Evolutionary conservation across 1,140 invertebrate species (phyloP), one percentile per base, ranked within the genome.

Genomic region (Drosophila lowei): DNA sequence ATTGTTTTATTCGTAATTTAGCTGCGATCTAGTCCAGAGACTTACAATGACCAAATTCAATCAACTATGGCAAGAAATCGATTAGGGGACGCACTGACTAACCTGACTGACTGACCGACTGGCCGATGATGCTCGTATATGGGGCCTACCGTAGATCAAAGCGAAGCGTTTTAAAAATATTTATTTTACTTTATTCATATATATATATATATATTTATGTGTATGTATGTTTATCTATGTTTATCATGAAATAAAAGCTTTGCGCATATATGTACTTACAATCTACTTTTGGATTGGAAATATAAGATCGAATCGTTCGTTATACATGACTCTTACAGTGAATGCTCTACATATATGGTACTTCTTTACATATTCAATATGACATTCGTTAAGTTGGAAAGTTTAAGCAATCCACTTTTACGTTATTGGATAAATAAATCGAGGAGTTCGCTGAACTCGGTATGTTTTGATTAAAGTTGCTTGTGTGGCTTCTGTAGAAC

Each of bases 141-240:
- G 55, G 50, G 23, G 54, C 6, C 13, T 43, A 28, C 56, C 11
- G 46, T 60, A 50, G 46, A 50, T 53, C 16, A 66, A 41, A 41
- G 13, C 52, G 2, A 50, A 4, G 16, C 28, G 18, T 21, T 58
- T 58, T 46, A 63, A 62, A 66, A 66, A 66, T 59, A 53, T 34
- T 53, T 59, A 42, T 28, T 58, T 71, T 30, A 53, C n/a, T 66
- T 67, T 71, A 67, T 58, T 52, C 42, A 67, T 67, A 49, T 15
- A 16, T 47, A 11, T 49, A 13, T 38, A 60, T 53, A 30, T 41
- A n/a, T 61, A 60, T 25, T 16, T 42, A 56, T 15, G 18, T 34
- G 18, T 38, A 13, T 53, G 18, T 38, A 13, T 53, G 7, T 49
- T 2, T 44, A 44, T 44, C 13, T 16, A 48, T 48, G n/a, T 50